phyloP scores from a whole-genome alignment of 2,113 vertebrate genomes.

The Alces alces region DNA sequence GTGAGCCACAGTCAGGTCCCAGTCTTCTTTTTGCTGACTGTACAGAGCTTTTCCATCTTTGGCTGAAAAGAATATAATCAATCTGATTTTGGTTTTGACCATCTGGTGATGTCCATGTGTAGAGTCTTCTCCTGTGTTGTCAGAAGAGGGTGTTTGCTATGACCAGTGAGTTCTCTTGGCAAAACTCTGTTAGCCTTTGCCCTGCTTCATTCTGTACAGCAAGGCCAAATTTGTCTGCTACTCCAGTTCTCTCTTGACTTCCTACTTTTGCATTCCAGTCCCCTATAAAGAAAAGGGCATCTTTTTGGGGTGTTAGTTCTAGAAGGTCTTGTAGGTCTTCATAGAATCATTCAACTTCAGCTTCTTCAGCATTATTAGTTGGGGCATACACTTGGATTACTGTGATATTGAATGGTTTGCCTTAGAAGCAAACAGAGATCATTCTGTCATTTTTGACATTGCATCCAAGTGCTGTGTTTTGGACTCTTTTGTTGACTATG shows the following conservation, averaged over 20 bases:
- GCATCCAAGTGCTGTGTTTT: background rate
- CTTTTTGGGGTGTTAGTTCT: background rate
- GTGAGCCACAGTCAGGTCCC: background rate
- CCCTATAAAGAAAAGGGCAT: background rate
- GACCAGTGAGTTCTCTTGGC: background rate
- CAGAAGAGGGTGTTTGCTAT: background rate
- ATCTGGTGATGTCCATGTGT: background rate
- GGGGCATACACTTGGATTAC: background rate
- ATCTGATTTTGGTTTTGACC: background rate
- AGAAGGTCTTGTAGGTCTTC: background rate
- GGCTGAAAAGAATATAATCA: background rate
- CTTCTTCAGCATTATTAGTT: background rate
- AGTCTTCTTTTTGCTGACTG: background rate
- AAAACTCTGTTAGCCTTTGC: background rate
- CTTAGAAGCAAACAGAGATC: background rate
- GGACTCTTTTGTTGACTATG: background rate
- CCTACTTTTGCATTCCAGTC: background rate
- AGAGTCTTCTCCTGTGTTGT: background rate
- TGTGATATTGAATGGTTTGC: accelerated
- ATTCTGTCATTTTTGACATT: background rate
- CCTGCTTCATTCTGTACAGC: background rate
- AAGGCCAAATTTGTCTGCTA: background rate
- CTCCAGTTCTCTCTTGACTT: background rate
- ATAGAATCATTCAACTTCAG: background rate
- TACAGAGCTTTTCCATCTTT: background rate